These are phyloP conservation scores for Gymnothorax reevesii DNA, from an alignment of 2,797 vertebrate genomes.

Conservation along the genomic window DNA sequence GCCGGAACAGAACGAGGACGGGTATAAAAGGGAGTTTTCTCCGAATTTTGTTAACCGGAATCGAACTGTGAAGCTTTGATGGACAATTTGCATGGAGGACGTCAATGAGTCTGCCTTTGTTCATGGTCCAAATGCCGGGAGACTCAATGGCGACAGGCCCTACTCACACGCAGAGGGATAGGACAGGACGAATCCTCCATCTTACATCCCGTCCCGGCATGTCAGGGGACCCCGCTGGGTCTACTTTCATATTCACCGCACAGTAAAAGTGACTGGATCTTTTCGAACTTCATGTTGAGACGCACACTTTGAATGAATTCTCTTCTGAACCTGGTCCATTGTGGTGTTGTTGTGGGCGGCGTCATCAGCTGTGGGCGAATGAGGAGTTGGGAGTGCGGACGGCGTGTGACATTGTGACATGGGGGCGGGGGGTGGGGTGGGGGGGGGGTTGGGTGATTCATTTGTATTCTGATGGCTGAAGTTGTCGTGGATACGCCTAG, in stretches of 20 bases:
- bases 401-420: conserved; percentile 62
- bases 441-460: too few species aligned
- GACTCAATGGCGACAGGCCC: conserved; percentile 58
- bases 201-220: conserved; percentile 53
- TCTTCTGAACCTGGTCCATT: conserved; percentile 33
- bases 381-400: conserved; percentile 73
- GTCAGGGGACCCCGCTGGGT: conserved; percentile 67
- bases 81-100: conserved; percentile 71
- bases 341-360: conserved; percentile 71
- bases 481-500: conserved; percentile 90
- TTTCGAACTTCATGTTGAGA: conserved; percentile 25
- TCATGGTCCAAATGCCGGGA: conserved; percentile 56
- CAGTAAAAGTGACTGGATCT: conserved; percentile 39
- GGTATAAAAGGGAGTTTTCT: conserved; percentile 20
- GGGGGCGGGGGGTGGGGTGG: conserved; percentile 55
- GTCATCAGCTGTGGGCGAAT: conserved; percentile 77
- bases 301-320: conserved; percentile 14
- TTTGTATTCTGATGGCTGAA: conserved; percentile 83
- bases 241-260: conserved; percentile 60
- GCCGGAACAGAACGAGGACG: conserved; percentile 33
- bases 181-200: conserved; percentile 52
- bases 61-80: conserved; percentile 72
- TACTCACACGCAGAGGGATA: conserved; percentile 50
- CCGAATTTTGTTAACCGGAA: conserved; percentile 65
- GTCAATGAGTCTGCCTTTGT: conserved; percentile 69